Evolutionary conservation across 2,888 invertebrate species (phyloP).

Genomic region (Thelaira solivaga): DNA sequence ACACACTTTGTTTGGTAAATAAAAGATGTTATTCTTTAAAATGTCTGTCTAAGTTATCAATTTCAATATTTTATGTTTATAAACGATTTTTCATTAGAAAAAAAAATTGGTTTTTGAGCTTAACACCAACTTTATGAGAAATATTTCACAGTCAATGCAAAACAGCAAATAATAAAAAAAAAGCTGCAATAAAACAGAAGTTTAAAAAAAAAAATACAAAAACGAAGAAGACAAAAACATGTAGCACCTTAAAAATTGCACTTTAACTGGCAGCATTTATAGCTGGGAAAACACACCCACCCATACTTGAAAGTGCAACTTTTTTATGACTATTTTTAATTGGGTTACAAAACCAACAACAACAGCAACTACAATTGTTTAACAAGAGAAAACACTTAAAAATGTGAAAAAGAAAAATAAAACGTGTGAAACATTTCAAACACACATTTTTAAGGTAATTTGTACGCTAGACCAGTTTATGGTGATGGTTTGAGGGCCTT

Average conservation of each 20-base stretch:
- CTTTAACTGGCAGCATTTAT: background rate
- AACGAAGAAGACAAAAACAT: background rate
- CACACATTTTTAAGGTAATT: background rate
- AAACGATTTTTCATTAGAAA: slow-evolving; percentile 22
- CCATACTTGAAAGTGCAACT: slow-evolving; percentile 4
- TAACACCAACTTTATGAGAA: background rate
- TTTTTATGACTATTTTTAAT: slow-evolving; percentile 24
- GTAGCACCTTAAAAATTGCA: slow-evolving; percentile 8
- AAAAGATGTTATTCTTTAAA: slow-evolving; percentile 45
- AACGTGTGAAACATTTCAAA: slow-evolving; percentile 23
- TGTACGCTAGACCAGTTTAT: too few species aligned
- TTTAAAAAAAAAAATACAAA: background rate
- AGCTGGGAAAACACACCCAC: background rate
- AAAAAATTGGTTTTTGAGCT: background rate
- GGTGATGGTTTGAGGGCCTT: too few species aligned
- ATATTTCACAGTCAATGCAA: slow-evolving; percentile 23
- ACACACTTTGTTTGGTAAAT: background rate
- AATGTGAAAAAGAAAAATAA: slow-evolving; percentile 8
- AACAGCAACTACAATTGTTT: background rate
- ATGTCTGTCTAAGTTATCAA: slow-evolving; percentile 37
- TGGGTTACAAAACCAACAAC: slow-evolving; percentile 5
- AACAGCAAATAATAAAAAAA: background rate
- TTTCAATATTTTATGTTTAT: slow-evolving; percentile 33
- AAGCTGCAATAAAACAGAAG: background rate
- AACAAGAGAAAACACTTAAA: slow-evolving; percentile 31